Base-by-base conservation (phyloP, 2,797 vertebrate species). In the Rhinichthys osculus region DNA sequence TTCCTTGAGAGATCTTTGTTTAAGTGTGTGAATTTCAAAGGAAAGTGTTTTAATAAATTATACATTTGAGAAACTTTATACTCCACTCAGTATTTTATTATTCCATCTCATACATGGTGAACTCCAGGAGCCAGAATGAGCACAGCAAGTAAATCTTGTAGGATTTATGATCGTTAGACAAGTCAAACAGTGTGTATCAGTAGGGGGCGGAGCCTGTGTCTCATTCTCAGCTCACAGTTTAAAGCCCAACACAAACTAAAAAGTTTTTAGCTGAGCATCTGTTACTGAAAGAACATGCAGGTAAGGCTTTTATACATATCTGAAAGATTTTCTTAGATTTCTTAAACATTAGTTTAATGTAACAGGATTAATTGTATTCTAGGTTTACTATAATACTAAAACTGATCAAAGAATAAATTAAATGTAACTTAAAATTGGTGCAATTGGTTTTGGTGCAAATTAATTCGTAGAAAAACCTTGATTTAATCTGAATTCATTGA, bases 11-110 rank as follows among this genome's bases (percentile, higher is more conserved):
- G 38, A 62, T 73, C 27, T 35, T 67, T 83, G 33, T 77, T 50
- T 78, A 44, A 30, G 59, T 70, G 84, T 72, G 64, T 84, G 84
- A 62, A 88, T 78, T 78, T 85, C 71, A 38, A 79, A 80, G n/a
- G 64, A 87, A 86, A 79, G 71, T 71, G 72, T 91, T 90, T 91
- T 67, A 94, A 94, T 94, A 94, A 95, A 94, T 84, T 40, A 89
- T 85, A 89, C 30, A 82, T 86, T 83, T 87, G 80, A 67, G 85
- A 73, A 83, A 87, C 84, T 47, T 40, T 14, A 14, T 27, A 33
- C 1, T 59, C 33, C 3, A 11, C 30, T 33, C 27, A 13, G 72
- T 33, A 19, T 27, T 27, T 47, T 47, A 30, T 40, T 30, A 21
- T 19, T 42, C n/a, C 8, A 6, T 79, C 59, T 62, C 4, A 30